Percentiles rank a stretch among this genome's conserved stretches.
These are phyloP conservation scores for Hydroisotoma schaefferi DNA, from an alignment of 2,888 invertebrate species.

Conservation along the genomic window DNA sequence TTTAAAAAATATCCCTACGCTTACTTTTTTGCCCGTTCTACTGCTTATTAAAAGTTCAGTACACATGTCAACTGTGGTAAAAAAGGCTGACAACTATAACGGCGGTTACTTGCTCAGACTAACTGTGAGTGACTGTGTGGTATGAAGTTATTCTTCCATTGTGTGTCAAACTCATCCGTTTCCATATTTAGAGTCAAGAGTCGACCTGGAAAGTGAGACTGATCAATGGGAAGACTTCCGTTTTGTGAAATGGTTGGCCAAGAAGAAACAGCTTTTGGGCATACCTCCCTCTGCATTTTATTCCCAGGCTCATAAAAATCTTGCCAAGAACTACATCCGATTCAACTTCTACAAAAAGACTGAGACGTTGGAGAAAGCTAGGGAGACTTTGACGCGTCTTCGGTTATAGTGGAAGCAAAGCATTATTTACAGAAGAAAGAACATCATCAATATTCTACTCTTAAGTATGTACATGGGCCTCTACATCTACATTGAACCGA, in stretches of 20 bases:
- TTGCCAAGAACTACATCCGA: constrained; percentile 81
- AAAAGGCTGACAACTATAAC: not conserved
- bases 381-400: constrained; percentile 3
- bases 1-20: no score
- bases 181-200: constrained; percentile 62
- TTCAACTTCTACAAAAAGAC: constrained; percentile 83
- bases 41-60: no score
- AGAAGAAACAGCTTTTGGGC: constrained; percentile 83
- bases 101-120: not conserved
- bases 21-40: no score
- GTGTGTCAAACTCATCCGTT: no score
- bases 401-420: no score
- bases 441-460: no score
- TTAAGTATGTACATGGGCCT: no score
- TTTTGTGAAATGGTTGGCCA: constrained; percentile 94
- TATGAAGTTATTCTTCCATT: no score
- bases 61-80: no score
- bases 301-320: constrained; percentile 67
- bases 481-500: no score
- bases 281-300: constrained; percentile 97
- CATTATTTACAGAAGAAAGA: no score
- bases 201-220: constrained; percentile 65
- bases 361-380: constrained; percentile 41
- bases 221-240: constrained; percentile 79
- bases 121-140: not conserved